A percentile compares a stretch with the other conserved stretches of the same genome.
phyloP scores from a whole-genome alignment of 2,113 vertebrate species.

The Conger conger region DNA sequence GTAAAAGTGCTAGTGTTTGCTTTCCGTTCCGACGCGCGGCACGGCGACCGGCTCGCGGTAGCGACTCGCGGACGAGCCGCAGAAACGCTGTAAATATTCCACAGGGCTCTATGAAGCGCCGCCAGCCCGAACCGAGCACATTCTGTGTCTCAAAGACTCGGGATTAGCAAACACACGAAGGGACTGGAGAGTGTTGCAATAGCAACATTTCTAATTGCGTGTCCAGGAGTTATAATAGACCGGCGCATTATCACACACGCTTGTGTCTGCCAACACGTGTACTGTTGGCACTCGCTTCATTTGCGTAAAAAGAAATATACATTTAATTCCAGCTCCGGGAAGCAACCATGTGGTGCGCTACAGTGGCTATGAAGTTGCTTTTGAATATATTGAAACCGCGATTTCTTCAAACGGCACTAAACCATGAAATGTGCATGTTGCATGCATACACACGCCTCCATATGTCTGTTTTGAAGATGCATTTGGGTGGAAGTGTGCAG shows the following conservation, averaged over 20 bases:
- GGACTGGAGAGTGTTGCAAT: background rate
- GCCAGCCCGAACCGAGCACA: background rate
- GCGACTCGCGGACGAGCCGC: background rate
- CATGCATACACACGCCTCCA: background rate
- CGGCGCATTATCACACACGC: background rate
- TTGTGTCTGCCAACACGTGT: background rate
- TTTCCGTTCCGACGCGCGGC: background rate
- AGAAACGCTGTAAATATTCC: background rate
- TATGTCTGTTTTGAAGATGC: background rate
- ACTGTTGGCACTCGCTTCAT: background rate
- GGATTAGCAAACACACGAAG: background rate
- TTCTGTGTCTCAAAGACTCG: background rate
- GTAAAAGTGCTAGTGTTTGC: background rate
- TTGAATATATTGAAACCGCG: background rate
- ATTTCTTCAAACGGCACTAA: background rate
- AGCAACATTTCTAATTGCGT: background rate
- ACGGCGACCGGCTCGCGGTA: background rate
- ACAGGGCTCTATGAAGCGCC: background rate
- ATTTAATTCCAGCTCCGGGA: background rate
- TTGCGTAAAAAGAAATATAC: background rate
- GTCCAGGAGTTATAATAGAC: background rate
- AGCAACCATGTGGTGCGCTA: background rate
- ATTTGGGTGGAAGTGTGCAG: background rate
- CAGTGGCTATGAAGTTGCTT: background rate
- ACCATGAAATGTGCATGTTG: background rate